These are phyloP conservation scores for Platyscapa corneri DNA, from an alignment of 1,140 invertebrate genomes.

Conservation along the genomic window DNA sequence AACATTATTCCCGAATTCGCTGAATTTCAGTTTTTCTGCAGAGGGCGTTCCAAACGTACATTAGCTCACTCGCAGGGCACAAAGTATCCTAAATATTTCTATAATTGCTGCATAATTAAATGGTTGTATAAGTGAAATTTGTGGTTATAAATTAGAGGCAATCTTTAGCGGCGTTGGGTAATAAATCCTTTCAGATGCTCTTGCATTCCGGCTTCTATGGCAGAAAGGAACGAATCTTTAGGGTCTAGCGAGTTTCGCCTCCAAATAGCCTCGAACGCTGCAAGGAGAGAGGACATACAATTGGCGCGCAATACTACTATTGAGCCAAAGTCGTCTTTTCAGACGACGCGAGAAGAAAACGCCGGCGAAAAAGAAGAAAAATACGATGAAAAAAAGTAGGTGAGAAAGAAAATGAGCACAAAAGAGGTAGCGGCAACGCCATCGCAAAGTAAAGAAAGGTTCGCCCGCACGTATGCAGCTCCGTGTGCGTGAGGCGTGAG, in stretches of 20 bases:
- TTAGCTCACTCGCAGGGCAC: too few species aligned
- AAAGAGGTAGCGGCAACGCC: not conserved
- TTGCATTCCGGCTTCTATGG: not conserved
- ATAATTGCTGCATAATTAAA: not conserved
- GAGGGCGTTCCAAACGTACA: too few species aligned
- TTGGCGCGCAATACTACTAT: constrained; percentile 3
- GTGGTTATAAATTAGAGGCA: constrained; percentile 3
- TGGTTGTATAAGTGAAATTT: constrained; percentile 1
- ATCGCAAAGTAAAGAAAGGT: constrained; percentile 12
- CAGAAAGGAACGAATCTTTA: not conserved
- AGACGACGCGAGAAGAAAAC: constrained; percentile 1
- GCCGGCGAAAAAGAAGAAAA: not conserved
- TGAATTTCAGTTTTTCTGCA: too few species aligned
- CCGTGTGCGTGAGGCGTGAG: not conserved
- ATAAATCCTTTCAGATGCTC: constrained; percentile 4
- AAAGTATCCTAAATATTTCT: not conserved
- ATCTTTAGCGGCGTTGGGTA: constrained; percentile 2
- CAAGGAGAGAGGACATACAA: not conserved
- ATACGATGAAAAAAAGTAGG: not conserved
- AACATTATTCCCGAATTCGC: not conserved
- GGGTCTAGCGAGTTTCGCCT: not conserved
- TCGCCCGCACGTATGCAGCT: not conserved
- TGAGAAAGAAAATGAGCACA: constrained; percentile 27
- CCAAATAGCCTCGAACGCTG: not conserved
- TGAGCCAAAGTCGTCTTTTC: constrained; percentile 12